A percentile compares a stretch with the other conserved stretches of the same genome.
phyloP scores from a whole-genome alignment of 2,888 invertebrate genomes.

The Pocota personata region DNA sequence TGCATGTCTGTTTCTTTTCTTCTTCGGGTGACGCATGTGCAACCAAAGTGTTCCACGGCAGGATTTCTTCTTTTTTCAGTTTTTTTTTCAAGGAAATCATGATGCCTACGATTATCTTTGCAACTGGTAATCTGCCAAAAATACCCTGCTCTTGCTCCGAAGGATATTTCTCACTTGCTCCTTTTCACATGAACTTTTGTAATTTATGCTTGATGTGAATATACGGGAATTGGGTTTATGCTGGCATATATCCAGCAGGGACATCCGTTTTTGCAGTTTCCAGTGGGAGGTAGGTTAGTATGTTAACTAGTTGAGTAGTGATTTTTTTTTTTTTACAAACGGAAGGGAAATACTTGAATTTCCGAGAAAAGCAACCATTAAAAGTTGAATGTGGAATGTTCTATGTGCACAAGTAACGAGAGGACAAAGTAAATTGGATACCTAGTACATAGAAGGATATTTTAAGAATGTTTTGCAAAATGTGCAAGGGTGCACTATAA shows the following conservation, averaged over 20 bases:
- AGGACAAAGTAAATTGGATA: constrained; percentile 23
- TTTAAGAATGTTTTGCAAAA: background rate
- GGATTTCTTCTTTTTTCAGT: too few relatives aligned
- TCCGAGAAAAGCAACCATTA: constrained; percentile 30
- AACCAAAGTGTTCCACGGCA: background rate
- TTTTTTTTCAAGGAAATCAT: constrained; percentile 36
- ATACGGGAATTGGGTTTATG: constrained; percentile 25
- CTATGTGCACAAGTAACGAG: constrained; percentile 1
- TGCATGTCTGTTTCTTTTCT: background rate
- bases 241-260: constrained; percentile 32
- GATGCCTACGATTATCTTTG: constrained; percentile 52
- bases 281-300: constrained; percentile 8
- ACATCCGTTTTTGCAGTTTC: background rate
- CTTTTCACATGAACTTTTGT: constrained; percentile 38
- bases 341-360: constrained; percentile 27
- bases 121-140: constrained; percentile 64
- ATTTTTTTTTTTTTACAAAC: background rate
- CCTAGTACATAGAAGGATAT: background rate
- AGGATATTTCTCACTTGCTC: constrained; percentile 20
- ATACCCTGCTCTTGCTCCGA: background rate
- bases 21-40: background rate
- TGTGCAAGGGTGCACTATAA: background rate
- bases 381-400: constrained; percentile 43
- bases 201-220: constrained; percentile 42
- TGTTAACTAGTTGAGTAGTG: constrained; percentile 52